These are phyloP conservation scores for Tylochromis polylepis DNA, from an alignment of 2,113 vertebrate genomes.

Conservation along the genomic window DNA sequence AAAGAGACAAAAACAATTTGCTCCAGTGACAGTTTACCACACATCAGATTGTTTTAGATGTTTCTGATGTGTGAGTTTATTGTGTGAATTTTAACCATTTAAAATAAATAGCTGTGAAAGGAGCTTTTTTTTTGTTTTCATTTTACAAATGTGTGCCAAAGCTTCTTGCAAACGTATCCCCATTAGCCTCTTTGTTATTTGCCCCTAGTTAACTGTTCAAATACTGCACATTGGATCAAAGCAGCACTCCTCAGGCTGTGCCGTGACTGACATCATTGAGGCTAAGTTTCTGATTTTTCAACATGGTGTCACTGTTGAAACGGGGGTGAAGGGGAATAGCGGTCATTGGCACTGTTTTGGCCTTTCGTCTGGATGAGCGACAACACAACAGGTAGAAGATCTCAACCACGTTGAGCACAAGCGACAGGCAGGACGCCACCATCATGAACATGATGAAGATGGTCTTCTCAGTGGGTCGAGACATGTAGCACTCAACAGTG, in stretches of 20 bases:
- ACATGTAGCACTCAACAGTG: slow-evolving; percentile 95
- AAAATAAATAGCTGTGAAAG: slow-evolving; percentile 23
- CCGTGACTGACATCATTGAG: slow-evolving; percentile 4
- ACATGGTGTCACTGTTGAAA: not conserved
- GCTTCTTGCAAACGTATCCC: not conserved
- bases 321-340: slow-evolving; percentile 4
- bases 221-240: not conserved
- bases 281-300: slow-evolving; percentile 3
- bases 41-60: not conserved
- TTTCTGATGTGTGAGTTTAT: not conserved
- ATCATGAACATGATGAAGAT: slow-evolving; percentile 88
- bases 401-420: slow-evolving; percentile 87
- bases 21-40: not conserved
- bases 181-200: not conserved
- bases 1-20: not conserved
- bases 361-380: not conserved
- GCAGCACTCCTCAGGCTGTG: not conserved
- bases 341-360: not conserved
- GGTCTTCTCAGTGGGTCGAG: slow-evolving; percentile 93
- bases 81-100: not conserved
- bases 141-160: not conserved
- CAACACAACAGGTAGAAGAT: slow-evolving; percentile 81
- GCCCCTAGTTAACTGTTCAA: not conserved
- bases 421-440: slow-evolving; percentile 80
- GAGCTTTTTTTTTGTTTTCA: not conserved